A percentile compares a stretch with the other conserved stretches of the same genome.
These are phyloP conservation scores for Drosophila yakuba DNA, from an alignment of 1,140 invertebrate species.

Conservation along the genomic window DNA sequence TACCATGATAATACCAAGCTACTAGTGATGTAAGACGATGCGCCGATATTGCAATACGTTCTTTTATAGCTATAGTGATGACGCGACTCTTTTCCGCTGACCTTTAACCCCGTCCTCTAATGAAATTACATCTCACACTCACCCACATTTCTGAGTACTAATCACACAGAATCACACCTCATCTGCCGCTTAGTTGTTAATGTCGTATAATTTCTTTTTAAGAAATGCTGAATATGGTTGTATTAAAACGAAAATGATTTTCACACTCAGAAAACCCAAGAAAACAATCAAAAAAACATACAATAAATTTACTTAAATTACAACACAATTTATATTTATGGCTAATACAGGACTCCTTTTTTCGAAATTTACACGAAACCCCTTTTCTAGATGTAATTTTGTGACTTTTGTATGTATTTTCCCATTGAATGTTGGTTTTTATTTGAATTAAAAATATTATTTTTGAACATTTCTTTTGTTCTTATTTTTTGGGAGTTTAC, in stretches of 20 bases:
- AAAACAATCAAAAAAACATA: conserved; percentile 3
- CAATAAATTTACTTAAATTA: conserved; percentile 38
- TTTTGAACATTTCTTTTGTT: conserved; percentile 23
- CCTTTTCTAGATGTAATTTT: conserved; percentile 43
- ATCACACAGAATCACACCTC: conserved; percentile 19
- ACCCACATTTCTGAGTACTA: conserved; percentile 22
- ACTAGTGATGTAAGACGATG: conserved; percentile 65
- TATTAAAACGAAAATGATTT: conserved; percentile 40
- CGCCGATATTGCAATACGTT: conserved; percentile 75
- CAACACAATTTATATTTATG: conserved; percentile 29
- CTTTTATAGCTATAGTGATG: conserved; percentile 56
- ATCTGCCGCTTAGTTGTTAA: conserved; percentile 68
- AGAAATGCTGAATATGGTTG: conserved; percentile 74
- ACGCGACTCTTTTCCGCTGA: conserved; percentile 44
- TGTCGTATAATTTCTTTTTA: conserved; percentile 61
- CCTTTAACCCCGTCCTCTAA: conserved; percentile 65
- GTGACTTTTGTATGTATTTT: conserved; percentile 65
- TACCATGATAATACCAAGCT: conserved; percentile 58
- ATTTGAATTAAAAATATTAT: conserved; percentile 64
- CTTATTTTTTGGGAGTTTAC: neutral
- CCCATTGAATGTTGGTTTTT: conserved; percentile 67
- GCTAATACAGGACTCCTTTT: conserved; percentile 39
- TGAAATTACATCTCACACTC: conserved; percentile 66
- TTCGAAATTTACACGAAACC: conserved; percentile 56
- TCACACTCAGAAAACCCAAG: conserved; percentile 16